A percentile compares a stretch with the other conserved stretches of the same genome.
These are phyloP conservation scores for Luperina nickerlii DNA, from an alignment of 2,888 invertebrate species.

Conservation along the genomic window DNA sequence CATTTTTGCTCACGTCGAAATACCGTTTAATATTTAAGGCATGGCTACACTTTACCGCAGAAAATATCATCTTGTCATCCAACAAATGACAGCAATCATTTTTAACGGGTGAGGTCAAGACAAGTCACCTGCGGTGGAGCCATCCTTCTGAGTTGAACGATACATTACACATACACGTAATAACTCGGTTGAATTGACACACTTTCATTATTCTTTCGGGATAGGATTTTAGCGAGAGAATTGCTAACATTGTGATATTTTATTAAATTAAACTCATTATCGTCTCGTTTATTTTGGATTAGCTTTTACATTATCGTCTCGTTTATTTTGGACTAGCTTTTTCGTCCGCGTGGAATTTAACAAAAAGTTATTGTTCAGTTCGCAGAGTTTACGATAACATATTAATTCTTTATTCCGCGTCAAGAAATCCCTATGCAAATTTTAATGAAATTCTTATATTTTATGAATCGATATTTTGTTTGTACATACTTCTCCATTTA, in stretches of 20 bases:
- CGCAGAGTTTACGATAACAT: too few species aligned
- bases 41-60: slow-evolving; percentile 10
- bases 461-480: too few species aligned
- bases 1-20: not conserved
- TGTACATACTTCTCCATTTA: too few species aligned
- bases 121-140: slow-evolving; percentile 43
- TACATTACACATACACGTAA: slow-evolving; percentile 1
- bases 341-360: too few species aligned
- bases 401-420: too few species aligned
- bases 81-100: slow-evolving; percentile 64
- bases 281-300: not conserved
- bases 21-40: slow-evolving; percentile 27
- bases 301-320: too few species aligned
- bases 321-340: too few species aligned
- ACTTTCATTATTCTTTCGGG: slow-evolving; percentile 2
- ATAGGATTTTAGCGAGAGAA: not conserved
- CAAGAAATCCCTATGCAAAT: too few species aligned
- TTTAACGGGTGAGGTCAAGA: slow-evolving; percentile 60
- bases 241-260: not conserved
- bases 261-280: not conserved
- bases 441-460: too few species aligned
- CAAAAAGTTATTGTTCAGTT: too few species aligned
- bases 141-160: not conserved
- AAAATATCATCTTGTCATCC: slow-evolving; percentile 36
- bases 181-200: slow-evolving; percentile 17